Evolutionary conservation across 2,888 invertebrate genomes (phyloP).

Genomic region (Caenorhabditis sulstoni): DNA sequence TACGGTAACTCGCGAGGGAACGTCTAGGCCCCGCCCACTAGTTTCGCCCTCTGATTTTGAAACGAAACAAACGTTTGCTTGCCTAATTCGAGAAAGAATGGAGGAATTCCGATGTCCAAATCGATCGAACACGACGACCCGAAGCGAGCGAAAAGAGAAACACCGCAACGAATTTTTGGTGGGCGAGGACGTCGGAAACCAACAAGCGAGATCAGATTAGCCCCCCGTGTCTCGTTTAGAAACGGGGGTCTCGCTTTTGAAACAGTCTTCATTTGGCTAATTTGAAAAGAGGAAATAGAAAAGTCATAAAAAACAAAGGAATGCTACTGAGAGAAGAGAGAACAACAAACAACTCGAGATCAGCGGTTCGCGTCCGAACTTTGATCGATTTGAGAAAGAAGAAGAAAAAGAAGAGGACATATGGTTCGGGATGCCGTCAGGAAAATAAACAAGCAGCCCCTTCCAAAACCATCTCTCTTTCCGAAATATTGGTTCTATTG

Average conservation of each 20-base stretch:
- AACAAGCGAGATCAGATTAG: constrained; percentile 47
- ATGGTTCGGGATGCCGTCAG: no score
- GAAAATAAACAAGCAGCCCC: constrained; percentile 39
- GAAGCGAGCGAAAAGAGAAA: no score
- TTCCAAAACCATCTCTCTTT: constrained; percentile 4
- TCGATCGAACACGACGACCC: constrained; percentile 50
- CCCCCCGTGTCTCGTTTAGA: constrained; percentile 22
- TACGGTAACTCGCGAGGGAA: background rate
- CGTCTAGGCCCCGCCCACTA: no score
- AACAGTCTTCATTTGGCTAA: background rate
- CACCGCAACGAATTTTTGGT: constrained; percentile 33
- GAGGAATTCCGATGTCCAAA: constrained; percentile 15
- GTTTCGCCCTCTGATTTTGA: no score
- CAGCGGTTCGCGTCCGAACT: background rate
- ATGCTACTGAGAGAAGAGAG: background rate
- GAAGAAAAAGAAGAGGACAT: constrained; percentile 25
- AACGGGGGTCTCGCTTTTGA: background rate
- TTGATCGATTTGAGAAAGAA: constrained; percentile 17
- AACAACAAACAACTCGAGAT: constrained; percentile 29
- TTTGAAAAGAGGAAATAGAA: background rate
- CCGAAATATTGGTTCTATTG: constrained; percentile 25
- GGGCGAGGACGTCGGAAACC: constrained; percentile 5
- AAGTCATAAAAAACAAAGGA: constrained; percentile 15
- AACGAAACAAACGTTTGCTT: background rate
- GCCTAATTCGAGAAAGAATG: constrained; percentile 29